Conservation (phyloP, 2,888 invertebrate species). For the Barypeithes pellucidus region DNA sequence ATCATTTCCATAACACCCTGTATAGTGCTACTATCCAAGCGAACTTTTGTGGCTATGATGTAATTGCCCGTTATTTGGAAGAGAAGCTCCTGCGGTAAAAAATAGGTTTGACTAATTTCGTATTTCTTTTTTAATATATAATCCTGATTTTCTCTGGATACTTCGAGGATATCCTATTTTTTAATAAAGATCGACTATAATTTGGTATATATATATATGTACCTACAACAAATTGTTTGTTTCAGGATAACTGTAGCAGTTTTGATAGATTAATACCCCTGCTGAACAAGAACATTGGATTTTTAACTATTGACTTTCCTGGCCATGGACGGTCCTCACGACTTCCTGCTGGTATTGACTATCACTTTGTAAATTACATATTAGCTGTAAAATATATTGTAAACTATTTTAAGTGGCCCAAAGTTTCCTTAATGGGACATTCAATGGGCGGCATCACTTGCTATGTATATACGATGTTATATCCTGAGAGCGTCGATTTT, state of each 20-base stretch:
- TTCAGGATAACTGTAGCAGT: slow-evolving; percentile 81
- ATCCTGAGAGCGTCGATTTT: slow-evolving; percentile 76
- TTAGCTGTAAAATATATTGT: slow-evolving; percentile 74
- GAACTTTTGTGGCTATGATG: too few species aligned
- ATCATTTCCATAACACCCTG: too few species aligned
- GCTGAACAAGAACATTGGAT: slow-evolving; percentile 70
- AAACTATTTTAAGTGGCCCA: slow-evolving; percentile 80
- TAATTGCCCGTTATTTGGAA: too few species aligned
- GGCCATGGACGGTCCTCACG: slow-evolving; percentile 83
- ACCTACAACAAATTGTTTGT: slow-evolving; percentile 23
- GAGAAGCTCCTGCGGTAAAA: too few species aligned
- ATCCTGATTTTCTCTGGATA: too few species aligned
- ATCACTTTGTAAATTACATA: slow-evolving; percentile 70
- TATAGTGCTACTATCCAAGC: too few species aligned
- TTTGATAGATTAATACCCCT: slow-evolving; percentile 81
- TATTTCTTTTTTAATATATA: too few species aligned
- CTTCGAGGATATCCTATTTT: background rate
- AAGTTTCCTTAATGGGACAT: slow-evolving; percentile 79
- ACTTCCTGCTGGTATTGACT: slow-evolving; percentile 76
- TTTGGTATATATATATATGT: too few species aligned
- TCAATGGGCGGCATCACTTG: slow-evolving; percentile 79
- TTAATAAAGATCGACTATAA: background rate
- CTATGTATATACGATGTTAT: slow-evolving; percentile 76
- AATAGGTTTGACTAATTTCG: too few species aligned
- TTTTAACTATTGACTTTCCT: slow-evolving; percentile 80